These are phyloP conservation scores for Calephelis perditalis DNA, from an alignment of 2,888 invertebrate genomes.

Conservation along the genomic window DNA sequence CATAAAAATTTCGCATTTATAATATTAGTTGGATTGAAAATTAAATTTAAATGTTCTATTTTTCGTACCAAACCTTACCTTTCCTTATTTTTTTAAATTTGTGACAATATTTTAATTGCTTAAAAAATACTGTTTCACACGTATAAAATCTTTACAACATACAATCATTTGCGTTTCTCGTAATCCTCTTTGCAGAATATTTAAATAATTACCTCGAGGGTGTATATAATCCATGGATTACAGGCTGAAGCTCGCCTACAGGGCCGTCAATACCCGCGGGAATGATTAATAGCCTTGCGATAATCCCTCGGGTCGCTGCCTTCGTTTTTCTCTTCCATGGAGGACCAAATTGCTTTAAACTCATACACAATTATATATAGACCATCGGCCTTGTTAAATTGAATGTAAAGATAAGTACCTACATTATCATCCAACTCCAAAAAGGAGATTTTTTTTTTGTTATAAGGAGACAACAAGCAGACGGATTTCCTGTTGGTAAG, in stretches of 20 bases:
- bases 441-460: no score
- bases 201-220: slow-evolving; percentile 34
- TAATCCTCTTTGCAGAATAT: slow-evolving; percentile 19
- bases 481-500: no score
- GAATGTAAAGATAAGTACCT: background rate
- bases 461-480: no score
- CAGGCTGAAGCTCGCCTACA: slow-evolving; percentile 31
- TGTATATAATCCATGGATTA: slow-evolving; percentile 45
- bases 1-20: no score
- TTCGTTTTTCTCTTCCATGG: slow-evolving; percentile 41
- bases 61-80: no score
- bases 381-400: background rate
- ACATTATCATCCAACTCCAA: no score
- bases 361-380: slow-evolving; percentile 15
- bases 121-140: background rate
- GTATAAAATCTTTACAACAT: background rate
- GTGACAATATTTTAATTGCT: no score
- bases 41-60: no score
- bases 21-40: no score
- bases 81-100: no score
- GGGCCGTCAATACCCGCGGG: slow-evolving; percentile 45
- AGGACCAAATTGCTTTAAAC: slow-evolving; percentile 27
- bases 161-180: slow-evolving; percentile 6
- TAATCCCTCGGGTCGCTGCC: slow-evolving; percentile 46
- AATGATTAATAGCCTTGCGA: slow-evolving; percentile 58